Evolutionary conservation across 2,888 invertebrate species (phyloP).

Genomic region (Pachydiplax longipennis): DNA sequence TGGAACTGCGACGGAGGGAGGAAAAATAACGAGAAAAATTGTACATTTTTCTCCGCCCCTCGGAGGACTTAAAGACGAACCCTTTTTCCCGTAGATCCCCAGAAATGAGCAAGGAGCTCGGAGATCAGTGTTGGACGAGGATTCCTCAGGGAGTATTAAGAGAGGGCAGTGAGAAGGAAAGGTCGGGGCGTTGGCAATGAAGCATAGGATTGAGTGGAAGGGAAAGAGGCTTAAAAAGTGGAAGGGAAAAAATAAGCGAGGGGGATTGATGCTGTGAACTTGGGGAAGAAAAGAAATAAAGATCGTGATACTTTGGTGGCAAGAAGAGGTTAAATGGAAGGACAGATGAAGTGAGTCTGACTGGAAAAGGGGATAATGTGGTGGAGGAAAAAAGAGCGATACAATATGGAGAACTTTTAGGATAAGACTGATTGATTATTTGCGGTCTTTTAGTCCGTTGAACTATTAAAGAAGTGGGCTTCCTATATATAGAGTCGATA

Average conservation of each 20-base stretch:
- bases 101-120: background rate
- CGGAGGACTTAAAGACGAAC: background rate
- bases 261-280: slow-evolving; percentile 38
- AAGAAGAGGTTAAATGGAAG: slow-evolving; percentile 27
- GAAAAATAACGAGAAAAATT: background rate
- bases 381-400: background rate
- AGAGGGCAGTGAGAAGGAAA: background rate
- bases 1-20: background rate
- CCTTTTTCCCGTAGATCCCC: background rate
- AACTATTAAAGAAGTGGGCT: background rate
- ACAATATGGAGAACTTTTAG: slow-evolving; percentile 2
- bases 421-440: slow-evolving; percentile 42
- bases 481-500: background rate
- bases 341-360: slow-evolving; percentile 19
- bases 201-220: slow-evolving; percentile 9
- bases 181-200: background rate
- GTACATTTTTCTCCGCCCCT: background rate
- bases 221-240: slow-evolving; percentile 35
- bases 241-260: background rate
- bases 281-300: background rate
- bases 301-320: slow-evolving; percentile 13
- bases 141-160: background rate
- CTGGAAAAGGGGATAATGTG: slow-evolving; percentile 28
- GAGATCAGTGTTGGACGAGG: background rate
- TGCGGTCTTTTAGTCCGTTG: background rate